A percentile compares a stretch with the other conserved stretches of the same genome.
Evolutionary conservation across 2,797 vertebrate species (phyloP).

Genomic region (Phylloscopus collybita): DNA sequence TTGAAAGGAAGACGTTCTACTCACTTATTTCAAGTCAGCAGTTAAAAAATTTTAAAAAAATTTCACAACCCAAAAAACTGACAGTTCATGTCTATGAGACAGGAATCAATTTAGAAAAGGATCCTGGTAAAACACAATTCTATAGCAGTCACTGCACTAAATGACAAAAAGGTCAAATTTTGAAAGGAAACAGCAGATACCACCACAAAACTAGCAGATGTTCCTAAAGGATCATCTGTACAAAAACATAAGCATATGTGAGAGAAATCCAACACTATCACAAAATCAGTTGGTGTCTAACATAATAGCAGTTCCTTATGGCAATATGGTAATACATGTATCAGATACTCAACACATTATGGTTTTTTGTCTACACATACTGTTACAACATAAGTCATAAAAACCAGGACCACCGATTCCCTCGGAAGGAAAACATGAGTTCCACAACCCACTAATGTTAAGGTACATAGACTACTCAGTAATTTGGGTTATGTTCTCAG

Average conservation of each 20-base stretch:
- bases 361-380: conserved; percentile 70
- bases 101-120: conserved; percentile 35
- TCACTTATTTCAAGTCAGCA: neutral
- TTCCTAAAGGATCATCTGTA: conserved; percentile 80
- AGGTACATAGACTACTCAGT: neutral
- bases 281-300: conserved; percentile 80
- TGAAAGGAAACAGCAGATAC: conserved; percentile 80
- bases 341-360: conserved; percentile 80
- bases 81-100: conserved; percentile 7
- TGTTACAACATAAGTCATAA: conserved; percentile 68
- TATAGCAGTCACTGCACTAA: conserved; percentile 47
- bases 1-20: neutral
- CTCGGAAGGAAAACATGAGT: conserved; percentile 26
- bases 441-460: neutral
- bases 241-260: conserved; percentile 86
- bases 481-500: neutral
- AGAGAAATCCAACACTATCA: conserved; percentile 83
- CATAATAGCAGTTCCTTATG: conserved; percentile 82
- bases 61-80: neutral
- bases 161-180: conserved; percentile 67
- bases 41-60: neutral
- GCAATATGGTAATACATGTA: conserved; percentile 76
- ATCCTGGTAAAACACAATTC: conserved; percentile 19
- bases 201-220: conserved; percentile 83
- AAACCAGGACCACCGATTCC: conserved; percentile 40